phyloP scores from a whole-genome alignment of 2,888 invertebrate genomes.

The Leptinotarsa rubiginosa region DNA sequence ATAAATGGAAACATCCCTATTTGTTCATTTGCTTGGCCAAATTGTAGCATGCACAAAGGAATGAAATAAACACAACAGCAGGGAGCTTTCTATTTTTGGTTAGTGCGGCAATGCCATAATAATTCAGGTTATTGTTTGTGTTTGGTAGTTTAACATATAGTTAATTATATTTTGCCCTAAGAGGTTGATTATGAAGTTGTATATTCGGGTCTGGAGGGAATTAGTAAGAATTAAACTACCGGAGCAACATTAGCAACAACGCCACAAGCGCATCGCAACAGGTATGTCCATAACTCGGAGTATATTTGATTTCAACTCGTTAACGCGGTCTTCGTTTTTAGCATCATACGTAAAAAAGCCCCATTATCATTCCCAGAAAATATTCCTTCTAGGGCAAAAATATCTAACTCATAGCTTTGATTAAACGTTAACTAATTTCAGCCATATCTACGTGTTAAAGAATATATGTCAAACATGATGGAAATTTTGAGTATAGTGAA shows the following conservation, averaged over 20 bases:
- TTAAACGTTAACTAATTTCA: too few relatives aligned
- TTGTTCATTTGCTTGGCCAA: not conserved
- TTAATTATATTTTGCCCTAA: constrained; percentile 31
- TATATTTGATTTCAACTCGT: not conserved
- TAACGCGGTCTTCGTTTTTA: too few relatives aligned
- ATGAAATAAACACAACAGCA: constrained; percentile 11
- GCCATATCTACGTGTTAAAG: too few relatives aligned
- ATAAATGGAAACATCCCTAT: constrained; percentile 5
- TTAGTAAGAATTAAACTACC: constrained; percentile 19
- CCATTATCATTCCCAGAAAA: too few relatives aligned
- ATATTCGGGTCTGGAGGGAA: constrained; percentile 26
- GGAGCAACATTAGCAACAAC: constrained; percentile 20
- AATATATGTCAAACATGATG: too few relatives aligned
- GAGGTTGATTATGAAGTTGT: constrained; percentile 32
- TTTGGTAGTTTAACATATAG: constrained; percentile 26
- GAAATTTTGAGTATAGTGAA: too few relatives aligned
- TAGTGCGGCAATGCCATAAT: constrained; percentile 27
- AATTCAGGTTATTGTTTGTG: constrained; percentile 33
- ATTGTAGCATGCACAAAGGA: constrained; percentile 15
- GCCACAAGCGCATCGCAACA: constrained; percentile 7
- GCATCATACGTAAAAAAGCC: too few relatives aligned
- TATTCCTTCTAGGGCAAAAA: too few relatives aligned
- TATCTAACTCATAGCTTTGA: too few relatives aligned
- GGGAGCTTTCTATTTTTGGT: constrained; percentile 27
- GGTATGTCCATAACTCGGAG: not conserved